Evolutionary conservation across 2,113 vertebrate species (phyloP).

Genomic region (Melanostigma gelatinosum): DNA sequence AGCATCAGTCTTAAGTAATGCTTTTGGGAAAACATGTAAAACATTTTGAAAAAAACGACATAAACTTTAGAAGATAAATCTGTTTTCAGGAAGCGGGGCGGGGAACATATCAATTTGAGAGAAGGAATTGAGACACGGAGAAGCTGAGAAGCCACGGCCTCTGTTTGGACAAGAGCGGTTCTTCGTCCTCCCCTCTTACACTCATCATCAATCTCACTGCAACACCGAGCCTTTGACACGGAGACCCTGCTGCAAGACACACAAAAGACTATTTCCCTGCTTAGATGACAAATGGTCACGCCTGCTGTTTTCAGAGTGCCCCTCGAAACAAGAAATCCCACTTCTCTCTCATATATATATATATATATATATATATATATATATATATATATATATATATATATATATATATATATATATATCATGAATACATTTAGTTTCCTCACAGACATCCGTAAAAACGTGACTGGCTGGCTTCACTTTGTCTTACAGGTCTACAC

Average conservation of each 20-base stretch:
- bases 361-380: too few relatives aligned
- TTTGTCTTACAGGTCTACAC: slow-evolving; percentile 45
- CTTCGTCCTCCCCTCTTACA: background rate
- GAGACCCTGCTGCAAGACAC: background rate
- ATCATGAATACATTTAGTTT: slow-evolving; percentile 12
- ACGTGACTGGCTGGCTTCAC: background rate
- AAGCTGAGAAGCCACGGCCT: background rate
- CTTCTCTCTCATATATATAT: background rate
- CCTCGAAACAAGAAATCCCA: background rate
- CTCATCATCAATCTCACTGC: slow-evolving; percentile 28
- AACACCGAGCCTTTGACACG: slow-evolving; percentile 10
- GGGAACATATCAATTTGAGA: background rate
- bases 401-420: too few relatives aligned
- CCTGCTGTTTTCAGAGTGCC: slow-evolving; percentile 15
- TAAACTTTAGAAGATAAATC: background rate
- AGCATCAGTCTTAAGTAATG: too few relatives aligned
- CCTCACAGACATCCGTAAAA: background rate
- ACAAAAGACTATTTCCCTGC: slow-evolving; percentile 9
- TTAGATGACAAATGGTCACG: slow-evolving; percentile 13
- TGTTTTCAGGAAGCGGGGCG: background rate
- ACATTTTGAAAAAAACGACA: too few relatives aligned
- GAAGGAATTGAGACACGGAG: background rate
- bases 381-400: background rate
- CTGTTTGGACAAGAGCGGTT: slow-evolving; percentile 16
- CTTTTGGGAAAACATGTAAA: too few relatives aligned